Conservation (phyloP, 2,113 vertebrate species). For the Erythrocebus patas region DNA sequence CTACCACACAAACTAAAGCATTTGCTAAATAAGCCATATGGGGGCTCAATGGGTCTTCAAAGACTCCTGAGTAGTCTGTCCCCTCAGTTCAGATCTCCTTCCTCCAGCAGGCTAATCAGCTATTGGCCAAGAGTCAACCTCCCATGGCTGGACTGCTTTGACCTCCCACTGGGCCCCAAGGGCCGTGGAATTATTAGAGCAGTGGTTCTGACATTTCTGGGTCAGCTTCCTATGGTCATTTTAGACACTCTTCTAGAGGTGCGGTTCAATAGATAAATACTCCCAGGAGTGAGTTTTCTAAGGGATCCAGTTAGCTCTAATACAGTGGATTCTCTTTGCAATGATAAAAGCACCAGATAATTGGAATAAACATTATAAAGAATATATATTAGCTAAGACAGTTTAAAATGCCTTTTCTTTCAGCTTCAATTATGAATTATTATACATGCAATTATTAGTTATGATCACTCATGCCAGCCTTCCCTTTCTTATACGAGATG, state of each 20-base stretch:
- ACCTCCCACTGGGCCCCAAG: neutral
- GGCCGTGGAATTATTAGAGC: neutral
- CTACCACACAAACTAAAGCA: neutral
- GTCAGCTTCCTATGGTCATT: conserved; percentile 12
- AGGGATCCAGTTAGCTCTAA: conserved; percentile 7
- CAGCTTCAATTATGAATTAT: conserved; percentile 1
- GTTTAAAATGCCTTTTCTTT: neutral
- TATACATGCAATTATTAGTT: neutral
- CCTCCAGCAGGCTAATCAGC: neutral
- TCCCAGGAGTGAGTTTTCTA: conserved; percentile 29
- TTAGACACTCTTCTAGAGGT: conserved; percentile 6
- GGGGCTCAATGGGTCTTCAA: neutral
- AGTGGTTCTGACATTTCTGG: neutral
- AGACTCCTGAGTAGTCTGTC: neutral
- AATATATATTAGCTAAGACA: neutral
- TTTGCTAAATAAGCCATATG: neutral
- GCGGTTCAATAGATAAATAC: neutral
- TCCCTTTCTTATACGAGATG: neutral
- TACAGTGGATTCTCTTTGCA: neutral
- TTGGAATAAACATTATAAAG: neutral
- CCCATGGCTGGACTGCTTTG: neutral
- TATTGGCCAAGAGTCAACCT: neutral
- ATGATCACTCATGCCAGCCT: neutral
- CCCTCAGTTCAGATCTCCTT: neutral
- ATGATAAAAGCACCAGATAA: neutral